These are phyloP conservation scores for Drosophila eohydei DNA, from an alignment of 2,888 invertebrate genomes.

Conservation along the genomic window DNA sequence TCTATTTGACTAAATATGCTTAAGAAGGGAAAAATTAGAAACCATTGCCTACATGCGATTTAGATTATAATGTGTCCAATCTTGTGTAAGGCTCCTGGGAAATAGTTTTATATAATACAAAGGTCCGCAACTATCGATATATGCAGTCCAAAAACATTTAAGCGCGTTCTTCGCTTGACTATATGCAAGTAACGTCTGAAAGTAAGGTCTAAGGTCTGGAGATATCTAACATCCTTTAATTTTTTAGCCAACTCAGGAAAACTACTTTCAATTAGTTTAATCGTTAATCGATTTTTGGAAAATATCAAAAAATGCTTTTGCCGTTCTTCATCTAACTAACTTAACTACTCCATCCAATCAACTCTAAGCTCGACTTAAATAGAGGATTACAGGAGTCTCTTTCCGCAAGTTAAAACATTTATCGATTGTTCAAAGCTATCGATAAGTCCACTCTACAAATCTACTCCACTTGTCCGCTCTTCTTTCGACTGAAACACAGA, in stretches of 20 bases:
- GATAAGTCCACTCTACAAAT: conserved; percentile 6
- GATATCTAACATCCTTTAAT: not conserved
- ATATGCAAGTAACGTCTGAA: too few species aligned
- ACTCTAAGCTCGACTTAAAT: not conserved
- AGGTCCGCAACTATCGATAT: not conserved
- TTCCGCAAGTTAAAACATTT: not conserved
- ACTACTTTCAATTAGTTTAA: not conserved
- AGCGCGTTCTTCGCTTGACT: too few species aligned
- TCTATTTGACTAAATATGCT: not conserved
- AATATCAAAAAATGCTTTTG: not conserved
- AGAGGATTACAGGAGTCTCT: too few species aligned
- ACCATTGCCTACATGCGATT: not conserved
- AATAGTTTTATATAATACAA: too few species aligned
- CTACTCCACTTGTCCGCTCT: not conserved
- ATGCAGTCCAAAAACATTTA: not conserved
- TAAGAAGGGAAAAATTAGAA: not conserved
- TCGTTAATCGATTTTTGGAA: not conserved
- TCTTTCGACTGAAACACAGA: not conserved
- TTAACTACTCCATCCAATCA: too few species aligned
- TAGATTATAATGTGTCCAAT: not conserved
- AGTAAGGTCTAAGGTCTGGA: not conserved
- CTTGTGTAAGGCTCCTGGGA: not conserved
- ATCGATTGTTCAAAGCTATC: conserved; percentile 3
- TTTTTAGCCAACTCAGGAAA: not conserved
- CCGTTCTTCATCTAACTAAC: not conserved